Base-by-base conservation (phyloP, 2,888 invertebrate species). In the Tenodera sinensis region DNA sequence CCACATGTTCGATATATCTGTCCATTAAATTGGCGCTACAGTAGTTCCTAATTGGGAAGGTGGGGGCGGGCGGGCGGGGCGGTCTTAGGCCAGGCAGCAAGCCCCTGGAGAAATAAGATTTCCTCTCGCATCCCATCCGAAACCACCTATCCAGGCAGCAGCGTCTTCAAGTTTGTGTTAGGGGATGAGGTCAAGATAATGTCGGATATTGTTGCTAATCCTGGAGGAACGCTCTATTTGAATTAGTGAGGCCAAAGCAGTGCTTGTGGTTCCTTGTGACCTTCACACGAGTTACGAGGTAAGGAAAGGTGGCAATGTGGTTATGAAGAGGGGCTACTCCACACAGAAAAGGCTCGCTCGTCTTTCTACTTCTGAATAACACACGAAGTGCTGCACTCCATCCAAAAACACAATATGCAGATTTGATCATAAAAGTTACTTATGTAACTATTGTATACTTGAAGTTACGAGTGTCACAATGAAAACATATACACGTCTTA, bases 1-100 rank as follows among this genome's bases (percentile, higher is more conserved):
- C 87, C 87, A 87, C 87, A 87, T 87, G 87, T 87, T 87, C 87
- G 87, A 87, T 87, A 87, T 87, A 87, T 87, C 87, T 87, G 87
- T 87, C 87, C 87, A 87, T 87, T 87, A 87, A 82, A 87, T 87
- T 87, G 87, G 87, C 27, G 82, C 87, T 87, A 83, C 87, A 83
- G 87, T 83, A 83, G 34, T 87, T 83, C 87, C 87, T 87, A 87
- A 87, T 87, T 87, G 87, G 87, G 87, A 83, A 87, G 87, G 87
- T 34, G 81, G 87, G 82, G 83, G 87, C 83, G 82, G 42, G 2
- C 87, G n/a, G n/a, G n/a, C 34, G 8, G 28, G 87, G n/a, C 87
- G 34, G 83, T 87, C 87, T 87, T 71, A 71, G 54, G 54, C 54
- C 54, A 71, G 54, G 54, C 54, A 71, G 54, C 54, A 71, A 71